A percentile compares a stretch with the other conserved stretches of the same genome.
Conservation (phyloP, 2,888 invertebrate genomes). For the Neoscelio sp. region DNA sequence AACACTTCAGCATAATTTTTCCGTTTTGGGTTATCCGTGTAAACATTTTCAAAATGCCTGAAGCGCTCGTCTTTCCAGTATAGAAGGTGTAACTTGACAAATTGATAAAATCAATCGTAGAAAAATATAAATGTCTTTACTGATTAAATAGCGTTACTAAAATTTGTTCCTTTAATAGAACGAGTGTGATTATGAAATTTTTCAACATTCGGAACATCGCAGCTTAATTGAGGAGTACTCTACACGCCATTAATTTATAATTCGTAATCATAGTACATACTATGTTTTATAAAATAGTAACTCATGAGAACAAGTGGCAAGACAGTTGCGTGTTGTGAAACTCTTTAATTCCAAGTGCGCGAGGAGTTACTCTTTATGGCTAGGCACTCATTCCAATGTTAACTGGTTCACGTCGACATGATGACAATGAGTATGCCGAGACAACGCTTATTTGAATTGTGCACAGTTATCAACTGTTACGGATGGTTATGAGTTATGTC, state of each 20-base stretch:
- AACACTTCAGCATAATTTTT: too few relatives aligned
- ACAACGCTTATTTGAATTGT: constrained; percentile 44
- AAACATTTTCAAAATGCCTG: too few relatives aligned
- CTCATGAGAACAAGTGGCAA: constrained; percentile 25
- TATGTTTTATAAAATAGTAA: constrained; percentile 43
- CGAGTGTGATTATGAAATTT: constrained; percentile 18
- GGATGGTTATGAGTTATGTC: constrained; percentile 48
- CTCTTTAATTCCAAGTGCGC: constrained; percentile 55
- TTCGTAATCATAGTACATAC: constrained; percentile 44
- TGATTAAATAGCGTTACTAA: constrained; percentile 33
- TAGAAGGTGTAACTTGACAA: constrained; percentile 23
- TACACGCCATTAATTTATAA: constrained; percentile 47
- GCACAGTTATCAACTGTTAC: constrained; percentile 34
- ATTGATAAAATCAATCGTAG: constrained; percentile 18
- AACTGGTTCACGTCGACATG: constrained; percentile 58
- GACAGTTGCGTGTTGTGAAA: constrained; percentile 55
- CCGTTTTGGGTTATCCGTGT: too few relatives aligned
- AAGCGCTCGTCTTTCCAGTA: too few relatives aligned
- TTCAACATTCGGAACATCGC: constrained; percentile 27
- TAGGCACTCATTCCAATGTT: constrained; percentile 56
- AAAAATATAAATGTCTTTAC: constrained; percentile 27
- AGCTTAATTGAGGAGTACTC: constrained; percentile 33
- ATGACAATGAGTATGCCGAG: constrained; percentile 52
- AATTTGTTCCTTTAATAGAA: constrained; percentile 28
- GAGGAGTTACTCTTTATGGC: constrained; percentile 45